These are phyloP conservation scores for Danio aesculapii DNA, from an alignment of 2,797 vertebrate species.

Conservation along the genomic window DNA sequence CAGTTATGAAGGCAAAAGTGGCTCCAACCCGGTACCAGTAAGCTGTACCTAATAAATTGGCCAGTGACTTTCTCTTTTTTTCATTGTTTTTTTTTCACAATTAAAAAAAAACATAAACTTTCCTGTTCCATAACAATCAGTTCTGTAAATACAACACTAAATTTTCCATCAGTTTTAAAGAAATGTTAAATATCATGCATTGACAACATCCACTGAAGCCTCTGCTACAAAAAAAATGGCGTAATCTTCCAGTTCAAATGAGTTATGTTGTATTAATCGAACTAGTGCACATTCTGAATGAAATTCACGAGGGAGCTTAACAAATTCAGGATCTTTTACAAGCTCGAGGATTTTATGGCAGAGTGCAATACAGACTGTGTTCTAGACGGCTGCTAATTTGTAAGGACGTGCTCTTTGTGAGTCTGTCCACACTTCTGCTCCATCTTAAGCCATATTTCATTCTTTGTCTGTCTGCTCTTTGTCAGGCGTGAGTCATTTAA, in stretches of 20 bases:
- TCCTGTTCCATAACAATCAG: too few species aligned
- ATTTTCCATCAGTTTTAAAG: too few species aligned
- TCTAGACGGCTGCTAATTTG: conserved; percentile 35
- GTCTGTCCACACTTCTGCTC: conserved; percentile 31
- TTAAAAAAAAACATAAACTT: too few species aligned
- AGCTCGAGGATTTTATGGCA: conserved; percentile 11
- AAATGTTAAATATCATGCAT: neutral
- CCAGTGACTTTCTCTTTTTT: too few species aligned
- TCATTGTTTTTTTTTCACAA: too few species aligned
- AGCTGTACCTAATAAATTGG: too few species aligned
- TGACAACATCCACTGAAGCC: neutral
- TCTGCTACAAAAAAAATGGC: neutral
- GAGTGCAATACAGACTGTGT: neutral
- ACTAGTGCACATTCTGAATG: neutral
- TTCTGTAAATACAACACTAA: too few species aligned
- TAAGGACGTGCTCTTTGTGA: conserved; percentile 25
- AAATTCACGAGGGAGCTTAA: conserved; percentile 7
- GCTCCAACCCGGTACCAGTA: too few species aligned
- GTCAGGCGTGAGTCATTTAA: conserved; percentile 73
- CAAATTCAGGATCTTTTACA: conserved; percentile 11
- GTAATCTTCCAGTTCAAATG: neutral
- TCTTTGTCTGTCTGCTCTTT: conserved; percentile 69
- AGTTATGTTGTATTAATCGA: neutral
- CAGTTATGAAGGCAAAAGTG: too few species aligned
- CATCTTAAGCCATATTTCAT: conserved; percentile 43